phyloP scores from a whole-genome alignment of 1,140 invertebrate species.

The Drosophila chauvacae region DNA sequence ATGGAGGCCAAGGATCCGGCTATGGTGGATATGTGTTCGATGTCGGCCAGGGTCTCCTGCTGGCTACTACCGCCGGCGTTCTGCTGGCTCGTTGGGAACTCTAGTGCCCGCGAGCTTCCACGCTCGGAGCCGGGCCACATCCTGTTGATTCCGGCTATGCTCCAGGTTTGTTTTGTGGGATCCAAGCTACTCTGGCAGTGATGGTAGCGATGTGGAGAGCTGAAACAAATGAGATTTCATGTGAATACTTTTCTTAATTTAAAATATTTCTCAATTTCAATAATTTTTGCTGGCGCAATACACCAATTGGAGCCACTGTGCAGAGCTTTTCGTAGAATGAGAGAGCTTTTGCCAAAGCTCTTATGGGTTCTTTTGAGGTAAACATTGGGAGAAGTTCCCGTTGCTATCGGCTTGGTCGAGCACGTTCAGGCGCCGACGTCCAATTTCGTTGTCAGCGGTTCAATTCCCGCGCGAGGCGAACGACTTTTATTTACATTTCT shows the following conservation, averaged over 20 bases:
- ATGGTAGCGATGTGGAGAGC: not conserved
- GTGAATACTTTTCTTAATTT: not conserved
- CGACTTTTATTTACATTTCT: conserved; percentile 5
- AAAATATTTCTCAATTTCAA: too few species aligned
- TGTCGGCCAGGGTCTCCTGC: conserved; percentile 82
- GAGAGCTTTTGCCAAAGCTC: conserved; percentile 44
- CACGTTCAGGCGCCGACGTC: conserved; percentile 21
- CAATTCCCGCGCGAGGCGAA: conserved; percentile 14
- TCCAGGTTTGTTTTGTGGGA: conserved; percentile 51
- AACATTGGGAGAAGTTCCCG: not conserved
- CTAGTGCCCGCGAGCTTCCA: conserved; percentile 74
- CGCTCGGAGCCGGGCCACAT: conserved; percentile 76
- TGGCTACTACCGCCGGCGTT: conserved; percentile 78
- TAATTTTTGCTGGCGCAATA: not conserved
- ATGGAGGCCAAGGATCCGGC: conserved; percentile 88
- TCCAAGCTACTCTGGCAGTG: conserved; percentile 20
- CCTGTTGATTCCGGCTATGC: conserved; percentile 34
- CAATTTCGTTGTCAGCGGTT: conserved; percentile 31
- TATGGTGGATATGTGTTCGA: conserved; percentile 87
- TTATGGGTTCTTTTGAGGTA: not conserved
- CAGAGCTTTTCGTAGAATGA: conserved; percentile 8
- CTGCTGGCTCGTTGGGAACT: conserved; percentile 68
- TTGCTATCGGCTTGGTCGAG: conserved; percentile 39
- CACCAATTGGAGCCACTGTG: conserved; percentile 6
- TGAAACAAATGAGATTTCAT: not conserved